Conservation (phyloP, 2,113 vertebrate genomes). For the Psophia crepitans region DNA sequence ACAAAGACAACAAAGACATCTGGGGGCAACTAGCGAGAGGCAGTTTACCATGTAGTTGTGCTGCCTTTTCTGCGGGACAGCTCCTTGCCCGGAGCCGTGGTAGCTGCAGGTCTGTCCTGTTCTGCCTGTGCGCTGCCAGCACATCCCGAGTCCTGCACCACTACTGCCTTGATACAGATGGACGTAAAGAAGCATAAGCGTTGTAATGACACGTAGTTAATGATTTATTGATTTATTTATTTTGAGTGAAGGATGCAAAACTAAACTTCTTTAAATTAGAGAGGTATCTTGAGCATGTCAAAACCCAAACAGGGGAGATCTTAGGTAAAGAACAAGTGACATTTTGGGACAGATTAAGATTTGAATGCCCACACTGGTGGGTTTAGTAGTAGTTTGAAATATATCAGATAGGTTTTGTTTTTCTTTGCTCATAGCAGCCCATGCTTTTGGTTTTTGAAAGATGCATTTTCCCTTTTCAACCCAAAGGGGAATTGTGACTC, state of each 20-base stretch:
- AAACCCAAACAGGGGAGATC: not conserved
- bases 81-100: not conserved
- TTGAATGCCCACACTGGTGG: not conserved
- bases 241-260: not conserved
- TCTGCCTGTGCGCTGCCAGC: not conserved
- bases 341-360: not conserved
- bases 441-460: not conserved
- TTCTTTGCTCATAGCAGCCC: not conserved
- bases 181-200: not conserved
- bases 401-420: not conserved
- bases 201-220: not conserved
- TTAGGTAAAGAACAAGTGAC: not conserved
- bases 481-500: not conserved
- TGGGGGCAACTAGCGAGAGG: not conserved
- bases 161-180: too few species aligned
- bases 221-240: not conserved
- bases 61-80: not conserved
- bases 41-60: not conserved
- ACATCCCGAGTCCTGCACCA: not conserved
- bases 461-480: not conserved
- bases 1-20: not conserved
- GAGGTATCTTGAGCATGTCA: not conserved
- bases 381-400: not conserved
- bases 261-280: not conserved
- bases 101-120: not conserved